These are phyloP conservation scores for Neogale vison DNA, from an alignment of 2,113 vertebrate species.

Conservation along the genomic window DNA sequence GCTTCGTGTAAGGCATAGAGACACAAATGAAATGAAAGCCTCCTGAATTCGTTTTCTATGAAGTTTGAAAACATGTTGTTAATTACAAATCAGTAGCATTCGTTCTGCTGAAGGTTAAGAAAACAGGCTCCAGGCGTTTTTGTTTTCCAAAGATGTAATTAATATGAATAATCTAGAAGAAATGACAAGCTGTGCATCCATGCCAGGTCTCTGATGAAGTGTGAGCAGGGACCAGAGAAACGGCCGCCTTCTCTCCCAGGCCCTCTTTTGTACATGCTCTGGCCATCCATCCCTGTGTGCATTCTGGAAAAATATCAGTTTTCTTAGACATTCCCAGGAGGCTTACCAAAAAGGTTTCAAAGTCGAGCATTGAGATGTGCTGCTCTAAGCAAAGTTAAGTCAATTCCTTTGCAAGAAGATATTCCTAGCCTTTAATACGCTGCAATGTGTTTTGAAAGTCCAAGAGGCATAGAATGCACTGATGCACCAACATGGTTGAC, in stretches of 20 bases:
- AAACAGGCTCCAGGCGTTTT: not conserved
- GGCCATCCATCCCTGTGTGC: fast-evolving
- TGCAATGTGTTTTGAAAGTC: not conserved
- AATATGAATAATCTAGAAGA: not conserved
- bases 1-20: not conserved
- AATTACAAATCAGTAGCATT: not conserved
- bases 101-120: not conserved
- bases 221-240: fast-evolving
- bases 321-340: not conserved
- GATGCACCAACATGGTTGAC: fast-evolving
- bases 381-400: not conserved
- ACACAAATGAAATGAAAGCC: not conserved
- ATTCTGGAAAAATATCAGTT: not conserved
- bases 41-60: not conserved
- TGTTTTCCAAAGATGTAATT: not conserved
- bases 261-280: fast-evolving
- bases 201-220: fast-evolving
- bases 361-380: not conserved
- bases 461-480: no score
- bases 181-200: fast-evolving
- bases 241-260: not conserved
- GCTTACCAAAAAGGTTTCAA: not conserved
- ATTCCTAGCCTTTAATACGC: not conserved
- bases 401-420: not conserved
- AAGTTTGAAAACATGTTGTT: not conserved